Evolutionary conservation across 2,113 vertebrate species (phyloP).

Genomic region (Montifringilla adamsi): DNA sequence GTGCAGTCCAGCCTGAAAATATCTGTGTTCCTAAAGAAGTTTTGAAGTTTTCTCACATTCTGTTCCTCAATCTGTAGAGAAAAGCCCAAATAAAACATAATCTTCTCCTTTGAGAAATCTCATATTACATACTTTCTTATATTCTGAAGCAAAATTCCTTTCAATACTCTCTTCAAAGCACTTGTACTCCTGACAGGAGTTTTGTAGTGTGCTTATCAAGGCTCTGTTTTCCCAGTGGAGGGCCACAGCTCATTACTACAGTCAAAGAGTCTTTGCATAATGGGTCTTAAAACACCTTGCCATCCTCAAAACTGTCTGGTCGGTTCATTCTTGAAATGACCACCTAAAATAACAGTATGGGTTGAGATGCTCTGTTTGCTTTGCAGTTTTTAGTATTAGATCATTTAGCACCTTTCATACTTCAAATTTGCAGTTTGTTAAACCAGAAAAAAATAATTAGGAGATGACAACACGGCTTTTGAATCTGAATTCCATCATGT

Average conservation of each 20-base stretch:
- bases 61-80: neutral
- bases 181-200: neutral
- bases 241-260: slow-evolving; percentile 45
- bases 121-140: slow-evolving; percentile 17
- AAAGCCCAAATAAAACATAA: slow-evolving; percentile 22
- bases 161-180: slow-evolving; percentile 48
- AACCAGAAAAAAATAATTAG: neutral
- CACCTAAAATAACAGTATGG: neutral
- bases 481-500: slow-evolving; percentile 6
- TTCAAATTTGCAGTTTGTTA: neutral
- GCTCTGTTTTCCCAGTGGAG: slow-evolving; percentile 14
- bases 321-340: slow-evolving; percentile 1
- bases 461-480: neutral
- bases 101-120: slow-evolving; percentile 28
- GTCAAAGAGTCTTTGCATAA: neutral
- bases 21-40: neutral
- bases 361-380: neutral
- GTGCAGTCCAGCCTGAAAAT: neutral
- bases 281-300: neutral
- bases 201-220: slow-evolving; percentile 58
- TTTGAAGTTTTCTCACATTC: slow-evolving; percentile 10
- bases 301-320: neutral
- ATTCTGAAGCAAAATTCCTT: slow-evolving; percentile 34
- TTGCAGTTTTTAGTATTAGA: neutral
- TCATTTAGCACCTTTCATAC: neutral